Evolutionary conservation across 2,797 vertebrate genomes (phyloP).

Genomic region (Bufotes viridis): DNA sequence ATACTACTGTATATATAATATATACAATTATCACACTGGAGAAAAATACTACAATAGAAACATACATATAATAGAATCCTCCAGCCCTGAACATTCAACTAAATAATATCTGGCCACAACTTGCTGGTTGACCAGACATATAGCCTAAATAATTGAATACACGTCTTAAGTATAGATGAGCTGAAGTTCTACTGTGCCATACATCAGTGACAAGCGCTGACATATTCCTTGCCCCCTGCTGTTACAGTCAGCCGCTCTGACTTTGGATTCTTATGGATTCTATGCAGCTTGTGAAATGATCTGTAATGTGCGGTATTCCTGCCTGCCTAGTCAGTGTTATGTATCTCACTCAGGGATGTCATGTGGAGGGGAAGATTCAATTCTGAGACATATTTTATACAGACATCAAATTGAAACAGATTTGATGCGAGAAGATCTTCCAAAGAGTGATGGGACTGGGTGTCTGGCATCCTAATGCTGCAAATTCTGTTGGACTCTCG

Average conservation of each 20-base stretch:
- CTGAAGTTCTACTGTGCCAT: not conserved
- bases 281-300: slow-evolving; percentile 40
- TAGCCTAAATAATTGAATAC: not conserved
- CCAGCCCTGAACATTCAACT: not conserved
- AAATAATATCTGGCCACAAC: not conserved
- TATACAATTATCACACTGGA: not conserved
- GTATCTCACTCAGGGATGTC: slow-evolving; percentile 31
- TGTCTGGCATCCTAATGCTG: not conserved
- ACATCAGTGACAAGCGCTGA: slow-evolving; percentile 31
- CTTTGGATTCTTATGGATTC: slow-evolving; percentile 37
- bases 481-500: not conserved
- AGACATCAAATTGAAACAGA: slow-evolving; percentile 40
- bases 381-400: slow-evolving; percentile 35
- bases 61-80: not conserved
- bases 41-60: not conserved
- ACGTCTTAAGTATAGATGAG: not conserved
- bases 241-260: slow-evolving; percentile 21
- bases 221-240: slow-evolving; percentile 30
- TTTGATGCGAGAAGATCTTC: slow-evolving; percentile 19
- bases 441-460: not conserved
- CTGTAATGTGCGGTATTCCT: slow-evolving; percentile 27
- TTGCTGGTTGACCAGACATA: not conserved
- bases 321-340: slow-evolving; percentile 32
- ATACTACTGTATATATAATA: not conserved
- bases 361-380: slow-evolving; percentile 34